Evolutionary conservation across 2,888 invertebrate species (phyloP), one percentile per base, ranked within the genome.

Genomic region (Drosophila aldrichi): DNA sequence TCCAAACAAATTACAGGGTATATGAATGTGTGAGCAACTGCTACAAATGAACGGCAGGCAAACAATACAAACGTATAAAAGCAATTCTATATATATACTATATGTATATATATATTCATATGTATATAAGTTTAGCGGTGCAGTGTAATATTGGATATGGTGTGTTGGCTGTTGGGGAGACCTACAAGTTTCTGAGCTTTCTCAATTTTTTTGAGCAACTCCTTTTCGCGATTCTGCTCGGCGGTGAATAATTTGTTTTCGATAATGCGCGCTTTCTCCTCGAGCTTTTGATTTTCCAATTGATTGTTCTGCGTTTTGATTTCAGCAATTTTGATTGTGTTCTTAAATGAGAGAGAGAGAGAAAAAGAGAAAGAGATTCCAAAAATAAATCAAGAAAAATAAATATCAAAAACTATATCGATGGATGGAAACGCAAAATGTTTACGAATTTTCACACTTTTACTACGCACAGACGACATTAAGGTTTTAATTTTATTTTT

Each of bases 181-280:
- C 96, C 92, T 95, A 97, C 97, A 95, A 96, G 96, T 94, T 96
- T 96, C 93, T 96, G 96, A 91, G 96, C 95, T 93, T 95, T 95
- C 92, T 97, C 97, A 93, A 97, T 94, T 94, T 96, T 96, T 94
- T 96, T 96, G 94, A 96, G 96, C 77, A 97, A 95, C 93, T 97
- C 97, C 93, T 96, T 96, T 93, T 96, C 96, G 82, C 97, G 95
- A 92, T 97, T 97, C 93, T 95, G 95, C 93, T 97, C 96, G 76
- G 97, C 97, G 79, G 95, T 94, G 87, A 95, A 95, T 91, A 97
- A 95, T 93, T 97, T 97, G 91, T 94, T 95, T 93, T 95, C 95
- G 90, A 94, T 95, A 92, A 95, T 95, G 92, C 95, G 95, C 88
- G 95, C 95, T 91, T 95, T 95, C 93, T 95, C 95, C 92, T 95